phyloP scores from a whole-genome alignment of 2,888 invertebrate genomes.

The Philhelius pedissequus region DNA sequence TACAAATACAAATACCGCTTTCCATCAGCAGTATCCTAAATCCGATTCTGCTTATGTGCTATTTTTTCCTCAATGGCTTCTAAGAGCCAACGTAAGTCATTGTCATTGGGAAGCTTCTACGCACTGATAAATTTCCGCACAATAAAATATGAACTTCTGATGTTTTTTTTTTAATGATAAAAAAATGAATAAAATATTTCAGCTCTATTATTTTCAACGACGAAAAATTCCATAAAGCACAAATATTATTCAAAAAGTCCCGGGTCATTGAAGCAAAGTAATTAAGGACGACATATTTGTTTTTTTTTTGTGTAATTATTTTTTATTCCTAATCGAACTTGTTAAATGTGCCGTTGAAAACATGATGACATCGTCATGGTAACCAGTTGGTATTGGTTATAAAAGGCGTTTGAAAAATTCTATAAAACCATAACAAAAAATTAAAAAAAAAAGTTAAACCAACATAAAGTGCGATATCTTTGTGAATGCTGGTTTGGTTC shows the following conservation, averaged over 20 bases:
- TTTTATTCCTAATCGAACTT: conserved; percentile 40
- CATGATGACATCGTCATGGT: conserved; percentile 47
- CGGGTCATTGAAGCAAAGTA: conserved; percentile 18
- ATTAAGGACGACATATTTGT: neutral
- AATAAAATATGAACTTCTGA: neutral
- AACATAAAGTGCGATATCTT: conserved; percentile 50
- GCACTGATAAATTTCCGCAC: no score
- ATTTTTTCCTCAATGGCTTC: no score
- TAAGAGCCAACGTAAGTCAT: no score
- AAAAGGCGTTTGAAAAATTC: conserved; percentile 50
- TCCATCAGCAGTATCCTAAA: no score
- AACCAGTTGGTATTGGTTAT: conserved; percentile 21
- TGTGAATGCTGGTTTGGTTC: conserved; percentile 25
- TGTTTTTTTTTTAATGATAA: neutral
- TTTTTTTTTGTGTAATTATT: neutral
- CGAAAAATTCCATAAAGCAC: conserved; percentile 1
- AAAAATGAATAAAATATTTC: conserved; percentile 2
- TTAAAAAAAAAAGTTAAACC: conserved; percentile 16
- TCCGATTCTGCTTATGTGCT: no score
- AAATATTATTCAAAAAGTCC: conserved; percentile 1
- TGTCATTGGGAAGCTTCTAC: no score
- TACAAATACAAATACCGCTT: no score
- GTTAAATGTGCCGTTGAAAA: neutral
- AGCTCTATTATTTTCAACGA: conserved; percentile 24
- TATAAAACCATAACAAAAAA: neutral